These are phyloP conservation scores for Subanguina moxae DNA, from an alignment of 1,140 invertebrate species.

Conservation along the genomic window DNA sequence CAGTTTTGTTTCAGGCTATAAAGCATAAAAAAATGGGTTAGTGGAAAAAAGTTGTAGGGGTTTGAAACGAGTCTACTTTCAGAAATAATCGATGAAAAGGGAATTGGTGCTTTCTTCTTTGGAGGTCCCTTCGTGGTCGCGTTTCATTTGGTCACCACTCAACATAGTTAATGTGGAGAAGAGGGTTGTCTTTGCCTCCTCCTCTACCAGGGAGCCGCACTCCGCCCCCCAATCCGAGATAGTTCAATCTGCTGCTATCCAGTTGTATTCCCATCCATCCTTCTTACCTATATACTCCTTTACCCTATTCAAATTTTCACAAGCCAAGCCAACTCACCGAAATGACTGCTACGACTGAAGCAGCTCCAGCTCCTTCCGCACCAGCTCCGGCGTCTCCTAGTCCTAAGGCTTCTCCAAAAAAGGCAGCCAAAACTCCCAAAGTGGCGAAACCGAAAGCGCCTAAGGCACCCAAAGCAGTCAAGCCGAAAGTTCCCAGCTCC, in stretches of 20 bases:
- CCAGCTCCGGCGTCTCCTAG: not conserved
- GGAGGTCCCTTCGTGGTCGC: slow-evolving; percentile 9
- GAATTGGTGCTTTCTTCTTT: not conserved
- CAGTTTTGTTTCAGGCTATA: not conserved
- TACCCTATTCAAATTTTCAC: too few relatives aligned
- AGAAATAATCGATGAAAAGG: not conserved
- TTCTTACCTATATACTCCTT: too few relatives aligned
- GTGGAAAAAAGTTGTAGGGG: not conserved
- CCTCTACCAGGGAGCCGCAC: not conserved
- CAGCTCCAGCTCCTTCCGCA: not conserved
- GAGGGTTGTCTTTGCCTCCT: too few relatives aligned
- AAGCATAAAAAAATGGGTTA: not conserved
- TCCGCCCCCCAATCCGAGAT: not conserved
- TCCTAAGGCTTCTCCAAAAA: not conserved
- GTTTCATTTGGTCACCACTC: not conserved
- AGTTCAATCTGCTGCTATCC: not conserved
- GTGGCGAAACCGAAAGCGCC: slow-evolving; percentile 12
- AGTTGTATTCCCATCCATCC: too few relatives aligned
- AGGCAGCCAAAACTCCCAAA: slow-evolving; percentile 19
- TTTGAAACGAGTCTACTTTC: not conserved
- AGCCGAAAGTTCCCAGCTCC: slow-evolving; percentile 23
- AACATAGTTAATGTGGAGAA: too few relatives aligned
- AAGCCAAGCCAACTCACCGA: not conserved
- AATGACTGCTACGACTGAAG: not conserved
- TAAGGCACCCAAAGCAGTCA: slow-evolving; percentile 8